phyloP scores from a whole-genome alignment of 2,797 vertebrate species.

The Vipera ursinii region DNA sequence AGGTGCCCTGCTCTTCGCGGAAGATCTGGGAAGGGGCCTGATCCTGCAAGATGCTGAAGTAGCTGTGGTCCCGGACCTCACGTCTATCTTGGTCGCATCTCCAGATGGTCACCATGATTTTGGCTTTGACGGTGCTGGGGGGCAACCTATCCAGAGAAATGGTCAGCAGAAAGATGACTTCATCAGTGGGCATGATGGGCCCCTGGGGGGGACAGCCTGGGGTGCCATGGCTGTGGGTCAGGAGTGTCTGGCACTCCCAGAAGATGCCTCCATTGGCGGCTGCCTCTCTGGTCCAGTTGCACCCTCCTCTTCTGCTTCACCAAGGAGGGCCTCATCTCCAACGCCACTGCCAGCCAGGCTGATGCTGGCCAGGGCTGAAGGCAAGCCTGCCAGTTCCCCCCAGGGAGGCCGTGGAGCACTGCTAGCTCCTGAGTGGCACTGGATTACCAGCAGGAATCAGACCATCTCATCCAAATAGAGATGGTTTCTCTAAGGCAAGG shows the following conservation, averaged over 20 bases:
- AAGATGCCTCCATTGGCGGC: constrained; percentile 56
- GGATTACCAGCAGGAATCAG: constrained; percentile 88
- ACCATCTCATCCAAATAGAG: constrained; percentile 91
- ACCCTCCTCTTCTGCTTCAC: neutral
- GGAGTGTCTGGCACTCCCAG: constrained; percentile 62
- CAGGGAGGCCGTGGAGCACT: constrained; percentile 69
- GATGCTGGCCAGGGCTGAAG: constrained; percentile 88
- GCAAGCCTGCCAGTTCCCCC: constrained; percentile 81
- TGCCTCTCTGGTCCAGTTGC: constrained; percentile 65
- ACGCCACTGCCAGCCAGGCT: constrained; percentile 76
- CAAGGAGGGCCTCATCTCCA: neutral
- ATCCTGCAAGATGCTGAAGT: too few species aligned
- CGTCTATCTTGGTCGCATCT: too few species aligned
- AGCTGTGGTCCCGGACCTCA: too few species aligned
- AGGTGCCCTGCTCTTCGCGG: too few species aligned
- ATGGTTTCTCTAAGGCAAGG: constrained; percentile 86
- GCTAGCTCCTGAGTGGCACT: constrained; percentile 65
- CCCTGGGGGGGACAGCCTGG: constrained; percentile 76
- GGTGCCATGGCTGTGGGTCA: constrained; percentile 67
- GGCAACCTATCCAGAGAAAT: constrained; percentile 88
- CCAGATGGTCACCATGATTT: constrained; percentile 51
- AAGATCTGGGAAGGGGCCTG: too few species aligned
- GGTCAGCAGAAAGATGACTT: constrained; percentile 91
- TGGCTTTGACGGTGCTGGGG: constrained; percentile 87
- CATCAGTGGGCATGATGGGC: constrained; percentile 85